Conservation (phyloP, 2,113 vertebrate genomes). For the Peromyscus maniculatus region DNA sequence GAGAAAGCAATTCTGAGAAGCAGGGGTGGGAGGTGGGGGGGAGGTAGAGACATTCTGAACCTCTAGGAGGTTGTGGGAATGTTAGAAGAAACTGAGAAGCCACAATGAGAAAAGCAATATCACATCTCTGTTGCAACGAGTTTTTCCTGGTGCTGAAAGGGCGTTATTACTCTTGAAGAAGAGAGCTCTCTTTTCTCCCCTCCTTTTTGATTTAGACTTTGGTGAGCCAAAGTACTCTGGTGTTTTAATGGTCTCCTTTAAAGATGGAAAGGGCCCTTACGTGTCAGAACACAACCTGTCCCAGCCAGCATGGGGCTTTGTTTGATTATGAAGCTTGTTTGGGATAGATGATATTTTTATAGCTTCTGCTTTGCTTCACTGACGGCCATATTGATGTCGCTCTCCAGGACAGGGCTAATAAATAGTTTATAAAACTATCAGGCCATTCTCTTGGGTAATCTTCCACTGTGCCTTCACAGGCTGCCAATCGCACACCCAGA, state of each 20-base stretch:
- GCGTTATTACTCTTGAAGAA: conserved; percentile 71
- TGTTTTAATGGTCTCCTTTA: conserved; percentile 89
- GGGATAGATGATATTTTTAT: conserved; percentile 89
- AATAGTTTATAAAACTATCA: conserved; percentile 89
- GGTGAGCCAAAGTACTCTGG: conserved; percentile 85
- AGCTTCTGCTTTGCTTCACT: conserved; percentile 89
- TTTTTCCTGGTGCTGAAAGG: conserved; percentile 49
- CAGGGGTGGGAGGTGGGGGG: neutral
- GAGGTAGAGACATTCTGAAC: neutral
- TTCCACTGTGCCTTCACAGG: conserved; percentile 79
- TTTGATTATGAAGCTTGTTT: conserved; percentile 89
- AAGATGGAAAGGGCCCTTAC: conserved; percentile 88
- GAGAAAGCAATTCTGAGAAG: conserved; percentile 4
- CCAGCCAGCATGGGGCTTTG: conserved; percentile 80
- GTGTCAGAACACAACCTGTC: conserved; percentile 86
- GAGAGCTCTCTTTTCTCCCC: conserved; percentile 72
- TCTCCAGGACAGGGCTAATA: conserved; percentile 87
- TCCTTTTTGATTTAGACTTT: conserved; percentile 87
- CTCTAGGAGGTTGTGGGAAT: conserved; percentile 36
- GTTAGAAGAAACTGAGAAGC: conserved; percentile 68
- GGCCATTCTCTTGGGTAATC: conserved; percentile 85
- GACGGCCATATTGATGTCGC: conserved; percentile 86
- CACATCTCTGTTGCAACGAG: neutral
- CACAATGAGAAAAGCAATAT: conserved; percentile 66
- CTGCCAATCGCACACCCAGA: conserved; percentile 64